Evolutionary conservation across 2,888 invertebrate genomes (phyloP).

Genomic region (Entomobrya proxima): DNA sequence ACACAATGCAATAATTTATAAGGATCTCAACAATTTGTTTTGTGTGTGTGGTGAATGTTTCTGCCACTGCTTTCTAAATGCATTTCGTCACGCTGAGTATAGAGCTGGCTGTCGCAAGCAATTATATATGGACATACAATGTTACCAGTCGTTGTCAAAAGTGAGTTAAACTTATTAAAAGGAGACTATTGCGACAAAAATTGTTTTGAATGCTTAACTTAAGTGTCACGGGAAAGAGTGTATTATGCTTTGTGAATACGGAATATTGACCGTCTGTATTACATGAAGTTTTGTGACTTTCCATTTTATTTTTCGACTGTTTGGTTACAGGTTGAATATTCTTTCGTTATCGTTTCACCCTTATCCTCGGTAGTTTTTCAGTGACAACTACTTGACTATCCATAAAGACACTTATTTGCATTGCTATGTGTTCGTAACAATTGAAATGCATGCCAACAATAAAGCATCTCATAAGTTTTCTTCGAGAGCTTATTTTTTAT

Average conservation of each 20-base stretch:
- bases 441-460: too few species aligned
- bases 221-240: neutral
- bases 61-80: slow-evolving; percentile 27
- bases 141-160: neutral
- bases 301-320: neutral
- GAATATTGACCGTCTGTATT: neutral
- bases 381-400: too few species aligned
- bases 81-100: slow-evolving; percentile 19
- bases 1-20: neutral
- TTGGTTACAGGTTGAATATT: too few species aligned
- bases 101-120: neutral
- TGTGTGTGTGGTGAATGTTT: neutral
- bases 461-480: too few species aligned
- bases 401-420: too few species aligned
- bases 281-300: neutral
- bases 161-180: slow-evolving; percentile 5
- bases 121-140: neutral
- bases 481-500: too few species aligned
- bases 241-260: neutral
- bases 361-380: too few species aligned
- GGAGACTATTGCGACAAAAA: neutral
- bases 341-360: too few species aligned
- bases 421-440: too few species aligned
- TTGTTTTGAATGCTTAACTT: neutral
- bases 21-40: neutral